phyloP scores from a whole-genome alignment of 2,113 vertebrate genomes.

The Egretta garzetta region DNA sequence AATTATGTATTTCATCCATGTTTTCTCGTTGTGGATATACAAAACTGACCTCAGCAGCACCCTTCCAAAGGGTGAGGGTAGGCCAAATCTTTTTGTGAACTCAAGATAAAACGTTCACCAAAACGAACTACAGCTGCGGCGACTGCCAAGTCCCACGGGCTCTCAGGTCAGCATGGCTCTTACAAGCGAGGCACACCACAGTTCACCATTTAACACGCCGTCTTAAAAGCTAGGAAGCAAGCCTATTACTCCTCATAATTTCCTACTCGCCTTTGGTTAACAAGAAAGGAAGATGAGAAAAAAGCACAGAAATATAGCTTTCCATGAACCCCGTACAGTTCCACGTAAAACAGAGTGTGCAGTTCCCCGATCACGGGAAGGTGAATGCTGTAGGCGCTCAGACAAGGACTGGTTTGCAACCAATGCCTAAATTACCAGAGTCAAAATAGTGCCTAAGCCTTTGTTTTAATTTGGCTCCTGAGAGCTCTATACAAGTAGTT shows the following conservation, averaged over 20 bases:
- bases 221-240: not conserved
- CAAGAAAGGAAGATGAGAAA: not conserved
- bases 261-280: not conserved
- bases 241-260: not conserved
- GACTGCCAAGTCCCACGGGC: not conserved
- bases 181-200: fast-evolving
- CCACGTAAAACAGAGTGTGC: fast-evolving
- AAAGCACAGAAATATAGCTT: not conserved
- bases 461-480: not conserved
- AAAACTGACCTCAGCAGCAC: not conserved
- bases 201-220: not conserved
- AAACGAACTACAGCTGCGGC: not conserved
- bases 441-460: not conserved
- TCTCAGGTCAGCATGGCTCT: fast-evolving
- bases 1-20: not conserved
- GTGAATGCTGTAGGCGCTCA: not conserved
- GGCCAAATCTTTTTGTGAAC: not conserved
- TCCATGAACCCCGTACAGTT: fast-evolving
- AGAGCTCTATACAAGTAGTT: not conserved
- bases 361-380: not conserved
- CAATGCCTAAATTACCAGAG: not conserved
- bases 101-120: fast-evolving
- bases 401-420: not conserved
- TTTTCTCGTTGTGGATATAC: no score
- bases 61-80: not conserved